These are phyloP conservation scores for Sclerurus mexicanus DNA, from an alignment of 2,113 vertebrate genomes.

Conservation along the genomic window DNA sequence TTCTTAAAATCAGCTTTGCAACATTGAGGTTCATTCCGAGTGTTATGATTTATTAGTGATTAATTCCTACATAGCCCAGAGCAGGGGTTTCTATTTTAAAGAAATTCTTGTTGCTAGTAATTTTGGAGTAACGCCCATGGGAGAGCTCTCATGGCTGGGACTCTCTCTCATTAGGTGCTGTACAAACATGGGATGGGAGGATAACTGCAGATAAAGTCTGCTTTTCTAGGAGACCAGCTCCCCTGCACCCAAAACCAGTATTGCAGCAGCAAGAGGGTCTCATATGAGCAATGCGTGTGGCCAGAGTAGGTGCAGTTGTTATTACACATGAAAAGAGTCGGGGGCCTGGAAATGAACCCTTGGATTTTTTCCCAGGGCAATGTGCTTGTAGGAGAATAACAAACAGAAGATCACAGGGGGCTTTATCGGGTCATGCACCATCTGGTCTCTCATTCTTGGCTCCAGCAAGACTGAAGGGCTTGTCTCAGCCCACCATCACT, in stretches of 20 bases:
- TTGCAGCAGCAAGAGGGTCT: neutral
- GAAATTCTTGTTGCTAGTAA: neutral
- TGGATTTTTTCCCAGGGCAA: slow-evolving; percentile 18
- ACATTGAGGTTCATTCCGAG: neutral
- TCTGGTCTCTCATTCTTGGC: slow-evolving; percentile 40
- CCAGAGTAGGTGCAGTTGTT: slow-evolving; percentile 21
- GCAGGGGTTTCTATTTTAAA: neutral
- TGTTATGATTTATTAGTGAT: neutral
- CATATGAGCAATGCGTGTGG: neutral
- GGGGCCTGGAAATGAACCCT: neutral
- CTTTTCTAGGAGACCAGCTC: neutral
- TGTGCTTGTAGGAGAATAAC: slow-evolving; percentile 6
- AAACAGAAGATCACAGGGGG: slow-evolving; percentile 41
- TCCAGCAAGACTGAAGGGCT: neutral
- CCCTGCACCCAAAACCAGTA: neutral
- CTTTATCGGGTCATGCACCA: slow-evolving; percentile 19
- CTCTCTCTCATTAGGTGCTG: neutral
- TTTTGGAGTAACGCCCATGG: neutral
- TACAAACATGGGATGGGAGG: neutral
- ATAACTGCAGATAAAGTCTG: neutral
- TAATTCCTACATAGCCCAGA: neutral
- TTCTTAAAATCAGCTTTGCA: neutral
- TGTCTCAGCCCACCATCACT: slow-evolving; percentile 5
- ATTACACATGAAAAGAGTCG: neutral
- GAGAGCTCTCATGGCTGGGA: neutral